Evolutionary conservation across 2,888 invertebrate genomes (phyloP).

Genomic region (Ichneumon xanthorius): DNA sequence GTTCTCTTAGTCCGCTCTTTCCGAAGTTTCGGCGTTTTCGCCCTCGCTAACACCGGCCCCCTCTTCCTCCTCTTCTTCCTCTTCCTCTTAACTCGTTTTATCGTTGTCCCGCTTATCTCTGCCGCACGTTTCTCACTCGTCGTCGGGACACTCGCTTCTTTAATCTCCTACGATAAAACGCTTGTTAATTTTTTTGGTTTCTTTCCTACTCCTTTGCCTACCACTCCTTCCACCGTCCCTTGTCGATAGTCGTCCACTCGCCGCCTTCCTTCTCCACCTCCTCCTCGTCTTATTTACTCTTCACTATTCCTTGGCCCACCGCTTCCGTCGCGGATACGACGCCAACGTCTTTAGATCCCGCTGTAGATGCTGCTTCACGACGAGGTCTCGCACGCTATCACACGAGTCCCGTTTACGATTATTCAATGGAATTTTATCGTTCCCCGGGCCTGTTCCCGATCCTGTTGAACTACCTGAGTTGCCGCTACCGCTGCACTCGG

Average conservation of each 20-base stretch:
- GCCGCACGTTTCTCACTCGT: conserved; percentile 60
- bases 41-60: conserved; percentile 71
- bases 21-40: conserved; percentile 69
- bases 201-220: neutral
- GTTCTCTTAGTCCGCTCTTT: conserved; percentile 68
- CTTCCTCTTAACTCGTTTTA: conserved; percentile 67
- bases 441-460: conserved; percentile 73
- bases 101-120: conserved; percentile 63
- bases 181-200: conserved; percentile 66
- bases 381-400: conserved; percentile 75
- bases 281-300: conserved; percentile 73
- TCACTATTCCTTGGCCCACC: conserved; percentile 82
- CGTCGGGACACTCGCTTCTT: conserved; percentile 67
- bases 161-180: conserved; percentile 46
- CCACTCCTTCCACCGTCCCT: conserved; percentile 66
- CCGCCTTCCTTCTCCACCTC: conserved; percentile 74
- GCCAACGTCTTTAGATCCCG: conserved; percentile 78
- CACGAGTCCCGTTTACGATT: conserved; percentile 78
- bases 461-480: conserved; percentile 69
- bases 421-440: conserved; percentile 76
- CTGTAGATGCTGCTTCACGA: conserved; percentile 64
- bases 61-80: conserved; percentile 67
- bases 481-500: conserved; percentile 69
- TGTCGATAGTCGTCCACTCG: conserved; percentile 53
- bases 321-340: conserved; percentile 82